These are phyloP conservation scores for Micrasema longulum DNA, from an alignment of 1,140 invertebrate species.

Conservation along the genomic window DNA sequence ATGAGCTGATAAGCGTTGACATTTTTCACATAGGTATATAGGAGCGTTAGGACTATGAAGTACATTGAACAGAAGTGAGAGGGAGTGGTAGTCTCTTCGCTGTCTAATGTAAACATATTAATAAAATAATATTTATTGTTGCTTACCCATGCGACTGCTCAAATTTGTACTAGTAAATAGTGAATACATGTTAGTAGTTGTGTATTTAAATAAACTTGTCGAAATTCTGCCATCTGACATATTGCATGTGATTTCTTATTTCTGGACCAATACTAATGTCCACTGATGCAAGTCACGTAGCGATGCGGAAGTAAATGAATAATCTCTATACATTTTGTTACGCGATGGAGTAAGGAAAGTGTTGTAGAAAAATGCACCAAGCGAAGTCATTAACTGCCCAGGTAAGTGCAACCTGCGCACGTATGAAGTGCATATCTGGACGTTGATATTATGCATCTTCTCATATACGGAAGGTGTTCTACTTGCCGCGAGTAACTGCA, in stretches of 20 bases:
- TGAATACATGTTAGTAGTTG: neutral
- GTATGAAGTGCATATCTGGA: constrained; percentile 11
- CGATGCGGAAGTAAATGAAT: constrained; percentile 14
- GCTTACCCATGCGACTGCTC: too few relatives aligned
- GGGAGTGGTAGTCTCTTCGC: too few relatives aligned
- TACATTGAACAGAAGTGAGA: too few relatives aligned
- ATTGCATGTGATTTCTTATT: neutral
- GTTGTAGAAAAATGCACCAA: constrained; percentile 32
- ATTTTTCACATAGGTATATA: too few relatives aligned
- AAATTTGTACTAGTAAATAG: neutral
- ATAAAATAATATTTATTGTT: too few relatives aligned
- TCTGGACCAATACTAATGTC: constrained; percentile 14
- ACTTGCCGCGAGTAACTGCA: too few relatives aligned
- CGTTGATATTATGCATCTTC: constrained; percentile 10
- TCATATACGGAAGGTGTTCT: constrained; percentile 12
- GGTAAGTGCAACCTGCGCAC: neutral
- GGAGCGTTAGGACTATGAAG: too few relatives aligned
- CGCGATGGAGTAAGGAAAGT: constrained; percentile 25
- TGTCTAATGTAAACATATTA: too few relatives aligned
- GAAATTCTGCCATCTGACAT: neutral
- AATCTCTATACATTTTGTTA: neutral
- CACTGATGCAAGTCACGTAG: constrained; percentile 14
- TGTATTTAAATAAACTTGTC: neutral
- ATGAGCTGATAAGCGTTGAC: too few relatives aligned
- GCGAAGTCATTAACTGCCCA: neutral